phyloP scores from a whole-genome alignment of 2,113 vertebrate genomes.

The Eira barbara region DNA sequence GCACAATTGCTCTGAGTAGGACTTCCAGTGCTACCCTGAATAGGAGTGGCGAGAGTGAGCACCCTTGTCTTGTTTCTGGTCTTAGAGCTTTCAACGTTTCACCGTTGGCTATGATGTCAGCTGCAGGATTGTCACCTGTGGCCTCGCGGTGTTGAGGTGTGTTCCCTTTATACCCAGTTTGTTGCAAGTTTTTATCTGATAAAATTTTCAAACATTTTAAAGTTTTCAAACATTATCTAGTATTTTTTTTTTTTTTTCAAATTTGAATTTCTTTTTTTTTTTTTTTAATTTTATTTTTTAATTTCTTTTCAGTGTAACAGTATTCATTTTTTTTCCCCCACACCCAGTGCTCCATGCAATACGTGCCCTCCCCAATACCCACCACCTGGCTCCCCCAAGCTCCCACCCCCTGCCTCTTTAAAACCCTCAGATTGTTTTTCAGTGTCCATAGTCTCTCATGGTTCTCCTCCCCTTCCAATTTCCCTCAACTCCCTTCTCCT shows the following conservation, averaged over 20 bases:
- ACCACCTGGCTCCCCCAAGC: too few relatives aligned
- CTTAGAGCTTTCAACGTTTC: not conserved
- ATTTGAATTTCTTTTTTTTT: too few relatives aligned
- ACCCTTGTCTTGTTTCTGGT: not conserved
- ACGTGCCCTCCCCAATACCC: too few relatives aligned
- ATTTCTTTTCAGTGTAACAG: too few relatives aligned
- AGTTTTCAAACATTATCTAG: not conserved
- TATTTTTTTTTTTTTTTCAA: slow-evolving; percentile 33
- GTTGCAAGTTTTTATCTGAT: not conserved
- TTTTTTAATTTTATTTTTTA: too few relatives aligned
- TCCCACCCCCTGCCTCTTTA: too few relatives aligned
- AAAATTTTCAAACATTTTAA: not conserved
- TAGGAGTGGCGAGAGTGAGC: not conserved
- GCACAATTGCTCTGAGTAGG: not conserved
- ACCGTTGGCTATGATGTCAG: not conserved
- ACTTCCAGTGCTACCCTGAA: not conserved
- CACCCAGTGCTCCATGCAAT: too few relatives aligned
- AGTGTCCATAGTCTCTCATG: too few relatives aligned
- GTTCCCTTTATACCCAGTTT: not conserved
- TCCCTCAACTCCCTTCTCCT: too few relatives aligned
- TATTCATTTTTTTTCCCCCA: too few relatives aligned
- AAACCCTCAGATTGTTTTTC: too few relatives aligned
- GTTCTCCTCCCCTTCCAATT: too few relatives aligned
- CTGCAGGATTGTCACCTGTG: not conserved
- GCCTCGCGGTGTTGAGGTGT: not conserved